phyloP scores from a whole-genome alignment of 2,113 vertebrate species.

The Melanostigma gelatinosum region DNA sequence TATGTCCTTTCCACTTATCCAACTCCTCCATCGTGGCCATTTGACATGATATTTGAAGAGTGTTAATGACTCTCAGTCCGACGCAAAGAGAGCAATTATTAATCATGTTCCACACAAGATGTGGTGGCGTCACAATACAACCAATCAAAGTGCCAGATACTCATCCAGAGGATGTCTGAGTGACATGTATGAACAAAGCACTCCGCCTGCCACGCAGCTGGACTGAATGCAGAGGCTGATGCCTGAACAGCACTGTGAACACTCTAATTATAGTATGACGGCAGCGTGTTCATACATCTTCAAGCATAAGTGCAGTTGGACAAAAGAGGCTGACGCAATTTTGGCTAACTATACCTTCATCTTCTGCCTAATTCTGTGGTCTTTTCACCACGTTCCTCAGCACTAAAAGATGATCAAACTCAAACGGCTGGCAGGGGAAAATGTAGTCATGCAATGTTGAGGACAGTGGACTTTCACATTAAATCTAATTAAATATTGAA shows the following conservation, averaged over 20 bases:
- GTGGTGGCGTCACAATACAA: conserved; percentile 31
- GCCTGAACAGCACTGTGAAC: conserved; percentile 44
- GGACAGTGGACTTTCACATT: not conserved
- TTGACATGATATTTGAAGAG: conserved; percentile 36
- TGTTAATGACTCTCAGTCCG: conserved; percentile 37
- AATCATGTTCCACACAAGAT: conserved; percentile 28
- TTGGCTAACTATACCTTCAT: not conserved
- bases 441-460: not conserved
- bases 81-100: conserved; percentile 34
- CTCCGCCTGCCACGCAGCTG: conserved; percentile 41
- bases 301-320: conserved; percentile 46
- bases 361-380: not conserved
- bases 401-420: not conserved
- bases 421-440: not conserved
- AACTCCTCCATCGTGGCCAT: conserved; percentile 35
- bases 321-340: conserved; percentile 28
- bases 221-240: conserved; percentile 58
- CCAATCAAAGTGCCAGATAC: conserved; percentile 46
- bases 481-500: not conserved
- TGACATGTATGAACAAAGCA: conserved; percentile 51
- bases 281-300: conserved; percentile 55
- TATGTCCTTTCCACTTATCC: conserved; percentile 35
- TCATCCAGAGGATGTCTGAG: conserved; percentile 47
- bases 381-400: not conserved
- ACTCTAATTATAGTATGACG: conserved; percentile 66